These are phyloP conservation scores for Synanthedon tipuliformis DNA, from an alignment of 2,888 invertebrate genomes.

Conservation along the genomic window DNA sequence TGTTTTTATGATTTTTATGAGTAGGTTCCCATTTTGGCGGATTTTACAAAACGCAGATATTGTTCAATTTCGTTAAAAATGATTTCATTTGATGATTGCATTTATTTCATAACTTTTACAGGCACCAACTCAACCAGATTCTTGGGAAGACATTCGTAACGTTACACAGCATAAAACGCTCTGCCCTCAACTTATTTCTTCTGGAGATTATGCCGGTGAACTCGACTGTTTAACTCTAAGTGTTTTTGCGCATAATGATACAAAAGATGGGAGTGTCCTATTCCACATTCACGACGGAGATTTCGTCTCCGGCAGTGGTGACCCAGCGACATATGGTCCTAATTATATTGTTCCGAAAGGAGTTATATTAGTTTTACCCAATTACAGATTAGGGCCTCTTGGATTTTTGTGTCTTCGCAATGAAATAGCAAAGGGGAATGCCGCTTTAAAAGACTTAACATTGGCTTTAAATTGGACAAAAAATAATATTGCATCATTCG, in stretches of 20 bases:
- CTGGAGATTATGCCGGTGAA: conserved; percentile 20
- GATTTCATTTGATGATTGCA: background rate
- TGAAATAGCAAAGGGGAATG: conserved; percentile 44
- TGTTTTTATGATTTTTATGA: no score
- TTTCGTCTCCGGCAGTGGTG: conserved; percentile 36
- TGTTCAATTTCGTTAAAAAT: background rate
- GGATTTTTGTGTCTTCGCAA: conserved; percentile 50
- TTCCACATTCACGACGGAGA: conserved; percentile 53
- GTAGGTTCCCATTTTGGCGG: no score
- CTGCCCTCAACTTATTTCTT: conserved; percentile 35
- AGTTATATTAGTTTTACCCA: conserved; percentile 43
- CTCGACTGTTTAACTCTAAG: conserved; percentile 47
- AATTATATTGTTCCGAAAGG: conserved; percentile 33
- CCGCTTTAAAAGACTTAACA: conserved; percentile 46
- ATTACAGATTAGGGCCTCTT: conserved; percentile 48
- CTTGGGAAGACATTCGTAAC: conserved; percentile 19
- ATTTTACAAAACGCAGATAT: no score
- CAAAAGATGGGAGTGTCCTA: conserved; percentile 28
- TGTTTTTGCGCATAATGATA: conserved; percentile 30
- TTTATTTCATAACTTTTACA: conserved; percentile 15
- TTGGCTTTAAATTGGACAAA: conserved; percentile 44
- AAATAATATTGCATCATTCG: conserved; percentile 39
- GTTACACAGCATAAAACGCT: conserved; percentile 21
- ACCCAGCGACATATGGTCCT: conserved; percentile 43
- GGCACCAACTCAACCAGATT: conserved; percentile 23